Evolutionary conservation across 2,113 vertebrate species (phyloP), one percentile per base, ranked within the genome.

Genomic region (Poecile atricapillus): DNA sequence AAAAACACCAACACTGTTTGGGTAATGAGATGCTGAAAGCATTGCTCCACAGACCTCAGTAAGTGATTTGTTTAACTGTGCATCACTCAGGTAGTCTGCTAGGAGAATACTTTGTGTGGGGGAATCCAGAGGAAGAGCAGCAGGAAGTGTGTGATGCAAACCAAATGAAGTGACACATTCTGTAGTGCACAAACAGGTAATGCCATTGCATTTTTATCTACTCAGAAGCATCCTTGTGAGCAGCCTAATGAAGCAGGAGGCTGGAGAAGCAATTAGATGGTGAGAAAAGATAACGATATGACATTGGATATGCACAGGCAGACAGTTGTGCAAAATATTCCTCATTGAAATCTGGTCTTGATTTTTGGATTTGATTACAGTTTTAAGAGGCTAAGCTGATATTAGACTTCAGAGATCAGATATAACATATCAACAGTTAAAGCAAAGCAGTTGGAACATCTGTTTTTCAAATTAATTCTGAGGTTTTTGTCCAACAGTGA

Each of bases 1-100:
- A 63, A 76, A 55, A 49, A 3, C 2, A 5, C 9, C 5, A 63
- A 3, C 2, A 4, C 3, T 0, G 1, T 63, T 16, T 63, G 43
- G 12, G 15, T 25, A 41, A 6, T 84, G 30, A 63, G 33, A 47
- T 55, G 35, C 21, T 84, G 91, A 93, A 56, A 75, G 12, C 33
- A 39, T 79, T 71, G 18, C n/a, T 84, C 28, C 39, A n/a, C 30
- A 77, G 56, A 78, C 13, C 2, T 2, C 43, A 35, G 33, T 15
- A 28, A 68, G 31, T 14, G 30, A 15, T 62, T 70, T 58, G 17
- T 81, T 86, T 74, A 67, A 78, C 33, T 4, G 4, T 56, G 33
- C 37, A 43, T 24, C 52, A 31, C 80, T 44, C 50, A 50, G 73
- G 64, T 89, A 15, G 50, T 53, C 68, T 87, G n/a, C 11, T n/a